phyloP scores from a whole-genome alignment of 92 coral and sea anemone genomes.

The Paragorgia papillata region DNA sequence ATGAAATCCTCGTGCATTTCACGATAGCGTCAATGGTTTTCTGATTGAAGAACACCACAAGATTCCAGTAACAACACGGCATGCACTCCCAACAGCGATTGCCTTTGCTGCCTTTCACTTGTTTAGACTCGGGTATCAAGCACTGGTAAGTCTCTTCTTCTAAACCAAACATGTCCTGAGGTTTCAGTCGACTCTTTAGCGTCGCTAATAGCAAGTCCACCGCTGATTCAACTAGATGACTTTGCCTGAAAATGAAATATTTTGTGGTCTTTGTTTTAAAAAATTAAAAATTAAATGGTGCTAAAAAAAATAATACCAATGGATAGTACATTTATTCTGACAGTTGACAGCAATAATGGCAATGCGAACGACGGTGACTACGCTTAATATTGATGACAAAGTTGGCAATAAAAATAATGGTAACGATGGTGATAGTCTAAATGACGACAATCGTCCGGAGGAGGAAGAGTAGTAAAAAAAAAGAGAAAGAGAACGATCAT shows the following conservation, averaged over 20 bases:
- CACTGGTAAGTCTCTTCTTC: conserved; percentile 80
- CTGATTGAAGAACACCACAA: conserved; percentile 83
- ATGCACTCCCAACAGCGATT: conserved; percentile 99
- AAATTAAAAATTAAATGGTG: neutral
- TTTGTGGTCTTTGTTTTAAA: neutral
- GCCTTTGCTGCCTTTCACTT: conserved; percentile 91
- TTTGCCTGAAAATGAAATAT: conserved; percentile 54
- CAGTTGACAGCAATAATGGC: too few relatives aligned
- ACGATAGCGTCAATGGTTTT: conserved; percentile 88
- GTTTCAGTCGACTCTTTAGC: conserved; percentile 69
- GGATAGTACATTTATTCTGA: too few relatives aligned
- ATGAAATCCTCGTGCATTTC: conserved; percentile 77
- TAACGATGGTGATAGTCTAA: too few relatives aligned
- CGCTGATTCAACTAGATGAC: conserved; percentile 81
- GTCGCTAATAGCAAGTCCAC: conserved; percentile 76
- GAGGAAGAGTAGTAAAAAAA: too few relatives aligned
- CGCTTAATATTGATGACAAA: too few relatives aligned
- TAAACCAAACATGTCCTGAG: conserved; percentile 67
- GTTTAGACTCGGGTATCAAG: conserved; percentile 88
- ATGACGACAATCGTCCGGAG: neutral
- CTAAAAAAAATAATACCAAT: neutral
- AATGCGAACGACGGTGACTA: too few relatives aligned
- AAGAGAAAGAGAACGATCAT: neutral
- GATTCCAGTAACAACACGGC: conserved; percentile 96
- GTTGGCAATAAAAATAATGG: too few relatives aligned